phyloP scores from a whole-genome alignment of 2,797 vertebrate species.

The Mormyrops boulengeri region DNA sequence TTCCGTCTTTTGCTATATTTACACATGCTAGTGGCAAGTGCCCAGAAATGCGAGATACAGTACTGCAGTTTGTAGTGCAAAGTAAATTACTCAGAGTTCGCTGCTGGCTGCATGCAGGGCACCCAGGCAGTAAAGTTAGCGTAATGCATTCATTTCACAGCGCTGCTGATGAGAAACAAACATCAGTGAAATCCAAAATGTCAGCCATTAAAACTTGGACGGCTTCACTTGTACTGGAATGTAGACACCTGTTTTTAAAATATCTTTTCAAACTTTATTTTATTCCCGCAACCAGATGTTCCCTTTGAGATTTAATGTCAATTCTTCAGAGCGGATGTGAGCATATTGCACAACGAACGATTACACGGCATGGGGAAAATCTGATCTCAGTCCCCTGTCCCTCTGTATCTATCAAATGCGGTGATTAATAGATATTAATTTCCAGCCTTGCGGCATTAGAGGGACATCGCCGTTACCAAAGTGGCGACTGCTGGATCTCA shows the following conservation, averaged over 20 bases:
- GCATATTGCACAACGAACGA: not conserved
- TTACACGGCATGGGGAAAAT: not conserved
- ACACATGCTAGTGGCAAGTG: not conserved
- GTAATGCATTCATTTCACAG: slow-evolving; percentile 4
- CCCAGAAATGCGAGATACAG: not conserved
- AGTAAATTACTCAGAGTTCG: not conserved
- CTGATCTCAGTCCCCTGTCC: not conserved
- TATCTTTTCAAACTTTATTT: slow-evolving; percentile 16
- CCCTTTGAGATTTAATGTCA: slow-evolving; percentile 4
- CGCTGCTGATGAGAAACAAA: not conserved
- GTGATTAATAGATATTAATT: not conserved
- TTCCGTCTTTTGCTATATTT: not conserved
- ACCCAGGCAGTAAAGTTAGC: not conserved
- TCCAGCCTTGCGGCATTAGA: not conserved
- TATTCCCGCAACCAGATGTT: not conserved
- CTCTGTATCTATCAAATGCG: not conserved
- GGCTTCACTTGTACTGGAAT: not conserved
- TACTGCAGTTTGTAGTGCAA: not conserved
- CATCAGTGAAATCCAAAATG: not conserved
- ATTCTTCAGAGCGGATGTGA: not conserved
- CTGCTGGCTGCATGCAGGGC: not conserved
- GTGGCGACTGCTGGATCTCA: not conserved
- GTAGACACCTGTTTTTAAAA: slow-evolving; percentile 20
- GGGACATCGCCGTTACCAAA: not conserved
- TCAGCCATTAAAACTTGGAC: slow-evolving; percentile 2